Conservation (phyloP, 2,888 invertebrate species). For the Phyto melanocephala region DNA sequence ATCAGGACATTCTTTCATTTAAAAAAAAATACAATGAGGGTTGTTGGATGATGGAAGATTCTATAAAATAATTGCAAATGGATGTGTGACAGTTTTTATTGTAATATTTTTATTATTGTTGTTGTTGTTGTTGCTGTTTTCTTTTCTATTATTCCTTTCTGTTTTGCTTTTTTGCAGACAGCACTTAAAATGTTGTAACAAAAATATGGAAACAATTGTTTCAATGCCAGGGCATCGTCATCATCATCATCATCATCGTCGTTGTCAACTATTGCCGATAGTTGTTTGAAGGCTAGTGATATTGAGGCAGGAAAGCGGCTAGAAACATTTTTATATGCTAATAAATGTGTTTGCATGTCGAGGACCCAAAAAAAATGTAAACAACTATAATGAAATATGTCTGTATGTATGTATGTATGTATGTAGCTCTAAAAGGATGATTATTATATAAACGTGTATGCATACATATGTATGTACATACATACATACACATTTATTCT, state of each 20-base stretch:
- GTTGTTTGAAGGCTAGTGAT: neutral
- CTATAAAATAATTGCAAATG: conserved; percentile 37
- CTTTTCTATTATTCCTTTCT: neutral
- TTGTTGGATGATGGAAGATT: conserved; percentile 51
- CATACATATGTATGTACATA: too few relatives aligned
- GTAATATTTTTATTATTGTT: conserved; percentile 9
- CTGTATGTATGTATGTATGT: conserved; percentile 27
- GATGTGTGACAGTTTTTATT: conserved; percentile 55
- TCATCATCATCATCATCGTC: neutral
- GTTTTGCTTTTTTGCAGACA: conserved; percentile 22
- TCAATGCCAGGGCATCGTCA: neutral
- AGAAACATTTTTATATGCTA: neutral
- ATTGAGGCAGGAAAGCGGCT: neutral
- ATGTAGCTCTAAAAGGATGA: too few relatives aligned
- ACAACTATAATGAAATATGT: neutral
- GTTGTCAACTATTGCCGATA: conserved; percentile 17
- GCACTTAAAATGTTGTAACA: conserved; percentile 53
- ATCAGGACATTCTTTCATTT: conserved; percentile 4
- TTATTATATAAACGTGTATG: conserved; percentile 2
- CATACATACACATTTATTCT: too few relatives aligned
- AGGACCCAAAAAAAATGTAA: neutral
- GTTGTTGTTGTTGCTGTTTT: conserved; percentile 16
- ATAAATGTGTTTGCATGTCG: neutral
- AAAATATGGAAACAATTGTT: conserved; percentile 60
- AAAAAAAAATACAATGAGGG: conserved; percentile 48